Evolutionary conservation across 2,113 vertebrate genomes (phyloP).

Genomic region (Oncorhynchus nerka): DNA sequence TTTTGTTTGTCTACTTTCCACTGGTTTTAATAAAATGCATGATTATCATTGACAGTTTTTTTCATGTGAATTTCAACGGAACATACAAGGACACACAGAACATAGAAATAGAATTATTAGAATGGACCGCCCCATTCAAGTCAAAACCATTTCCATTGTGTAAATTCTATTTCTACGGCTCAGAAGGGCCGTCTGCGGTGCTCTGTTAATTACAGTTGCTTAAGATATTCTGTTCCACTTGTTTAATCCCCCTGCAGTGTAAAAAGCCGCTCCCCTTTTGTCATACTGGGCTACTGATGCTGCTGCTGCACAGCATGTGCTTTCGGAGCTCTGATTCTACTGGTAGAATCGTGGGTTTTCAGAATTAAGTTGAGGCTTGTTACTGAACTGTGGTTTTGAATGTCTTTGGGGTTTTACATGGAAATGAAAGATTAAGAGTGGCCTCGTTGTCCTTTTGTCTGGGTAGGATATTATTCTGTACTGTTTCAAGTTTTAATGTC

Average conservation of each 20-base stretch:
- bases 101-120: too few species aligned
- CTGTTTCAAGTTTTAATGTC: too few species aligned
- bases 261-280: too few species aligned
- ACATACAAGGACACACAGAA: too few species aligned
- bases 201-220: slow-evolving; percentile 49
- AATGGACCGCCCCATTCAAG: too few species aligned
- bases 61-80: not conserved
- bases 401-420: too few species aligned
- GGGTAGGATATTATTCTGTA: too few species aligned
- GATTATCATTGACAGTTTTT: slow-evolving; percentile 36
- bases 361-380: not conserved
- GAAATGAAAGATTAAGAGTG: too few species aligned
- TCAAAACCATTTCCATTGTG: too few species aligned
- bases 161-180: too few species aligned
- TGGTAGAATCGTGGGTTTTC: not conserved
- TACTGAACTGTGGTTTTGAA: not conserved
- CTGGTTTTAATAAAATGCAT: slow-evolving; percentile 72
- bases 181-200: not conserved
- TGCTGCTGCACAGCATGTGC: not conserved
- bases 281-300: not conserved
- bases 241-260: slow-evolving; percentile 39
- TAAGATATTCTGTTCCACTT: slow-evolving; percentile 55
- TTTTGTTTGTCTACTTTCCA: slow-evolving; percentile 55
- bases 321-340: not conserved
- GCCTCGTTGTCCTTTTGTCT: too few species aligned